Percentiles rank a stretch among this genome's conserved stretches.
Evolutionary conservation across 2,113 vertebrate genomes (phyloP).

Genomic region (Dicerorhinus sumatrensis): DNA sequence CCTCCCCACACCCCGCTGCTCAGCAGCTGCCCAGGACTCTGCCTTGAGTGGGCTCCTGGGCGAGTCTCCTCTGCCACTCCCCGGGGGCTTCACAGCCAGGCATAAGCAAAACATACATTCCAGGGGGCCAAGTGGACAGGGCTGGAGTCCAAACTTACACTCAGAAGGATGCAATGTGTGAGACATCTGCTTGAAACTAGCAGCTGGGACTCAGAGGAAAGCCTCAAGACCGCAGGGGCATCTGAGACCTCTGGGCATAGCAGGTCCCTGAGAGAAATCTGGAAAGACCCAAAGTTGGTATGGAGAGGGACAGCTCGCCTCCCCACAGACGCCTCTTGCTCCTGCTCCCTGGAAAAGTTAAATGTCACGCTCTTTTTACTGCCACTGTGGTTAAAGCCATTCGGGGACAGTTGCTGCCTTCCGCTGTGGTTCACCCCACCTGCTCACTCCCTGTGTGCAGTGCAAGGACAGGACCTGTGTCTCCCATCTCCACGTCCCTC

Average conservation of each 20-base stretch:
- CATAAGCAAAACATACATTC: neutral
- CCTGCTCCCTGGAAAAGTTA: neutral
- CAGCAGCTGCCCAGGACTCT: neutral
- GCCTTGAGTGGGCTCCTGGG: neutral
- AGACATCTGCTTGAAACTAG: neutral
- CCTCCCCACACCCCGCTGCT: no score
- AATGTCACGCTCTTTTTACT: neutral
- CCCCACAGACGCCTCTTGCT: neutral
- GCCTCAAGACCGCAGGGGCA: neutral
- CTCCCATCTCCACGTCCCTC: neutral
- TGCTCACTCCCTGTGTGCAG: neutral
- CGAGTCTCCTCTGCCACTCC: neutral
- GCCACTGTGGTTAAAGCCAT: neutral
- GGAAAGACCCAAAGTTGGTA: neutral
- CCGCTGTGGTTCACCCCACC: neutral
- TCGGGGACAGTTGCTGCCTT: neutral
- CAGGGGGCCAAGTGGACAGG: neutral
- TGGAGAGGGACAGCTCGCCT: neutral
- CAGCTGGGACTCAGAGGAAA: neutral
- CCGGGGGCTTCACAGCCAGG: accelerated
- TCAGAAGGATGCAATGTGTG: neutral
- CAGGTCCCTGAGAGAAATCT: neutral
- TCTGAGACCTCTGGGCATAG: neutral
- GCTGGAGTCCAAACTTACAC: neutral
- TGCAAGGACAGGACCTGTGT: neutral